Conservation (phyloP, 2,888 invertebrate genomes). For the Lingula anatina region DNA sequence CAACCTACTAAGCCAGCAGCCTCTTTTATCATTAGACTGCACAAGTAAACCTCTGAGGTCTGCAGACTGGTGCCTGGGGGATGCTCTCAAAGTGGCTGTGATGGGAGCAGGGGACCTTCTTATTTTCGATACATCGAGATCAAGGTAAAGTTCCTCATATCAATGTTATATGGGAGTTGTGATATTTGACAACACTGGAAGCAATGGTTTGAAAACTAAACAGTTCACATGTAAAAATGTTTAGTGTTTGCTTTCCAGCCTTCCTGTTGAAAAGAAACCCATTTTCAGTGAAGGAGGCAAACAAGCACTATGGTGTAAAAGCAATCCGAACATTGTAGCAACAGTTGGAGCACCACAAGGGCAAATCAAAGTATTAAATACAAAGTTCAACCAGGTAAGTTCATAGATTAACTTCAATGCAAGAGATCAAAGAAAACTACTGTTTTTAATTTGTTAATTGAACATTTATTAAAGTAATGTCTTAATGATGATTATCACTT, state of each 20-base stretch:
- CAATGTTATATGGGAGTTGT: too few relatives aligned
- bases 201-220: too few relatives aligned
- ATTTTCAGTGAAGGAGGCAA: slow-evolving; percentile 65
- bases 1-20: slow-evolving; percentile 63
- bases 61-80: slow-evolving; percentile 66
- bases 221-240: too few relatives aligned
- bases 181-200: too few relatives aligned
- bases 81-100: slow-evolving; percentile 59
- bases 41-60: slow-evolving; percentile 61
- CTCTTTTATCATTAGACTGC: slow-evolving; percentile 59
- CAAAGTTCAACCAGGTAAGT: slow-evolving; percentile 59
- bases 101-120: slow-evolving; percentile 64
- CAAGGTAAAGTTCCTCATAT: slow-evolving; percentile 61
- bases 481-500: too few relatives aligned
- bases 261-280: slow-evolving; percentile 60
- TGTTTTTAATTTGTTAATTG: too few relatives aligned
- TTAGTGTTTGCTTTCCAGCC: slow-evolving; percentile 50
- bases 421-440: too few relatives aligned
- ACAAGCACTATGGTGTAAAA: slow-evolving; percentile 61
- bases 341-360: slow-evolving; percentile 65
- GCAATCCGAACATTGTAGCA: slow-evolving; percentile 63
- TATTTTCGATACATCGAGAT: slow-evolving; percentile 65
- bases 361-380: slow-evolving; percentile 61
- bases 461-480: too few relatives aligned
- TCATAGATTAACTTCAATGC: background rate